Evolutionary conservation across 2,113 vertebrate genomes (phyloP), one percentile per base, ranked within the genome.

Genomic region (Furnarius figulus): DNA sequence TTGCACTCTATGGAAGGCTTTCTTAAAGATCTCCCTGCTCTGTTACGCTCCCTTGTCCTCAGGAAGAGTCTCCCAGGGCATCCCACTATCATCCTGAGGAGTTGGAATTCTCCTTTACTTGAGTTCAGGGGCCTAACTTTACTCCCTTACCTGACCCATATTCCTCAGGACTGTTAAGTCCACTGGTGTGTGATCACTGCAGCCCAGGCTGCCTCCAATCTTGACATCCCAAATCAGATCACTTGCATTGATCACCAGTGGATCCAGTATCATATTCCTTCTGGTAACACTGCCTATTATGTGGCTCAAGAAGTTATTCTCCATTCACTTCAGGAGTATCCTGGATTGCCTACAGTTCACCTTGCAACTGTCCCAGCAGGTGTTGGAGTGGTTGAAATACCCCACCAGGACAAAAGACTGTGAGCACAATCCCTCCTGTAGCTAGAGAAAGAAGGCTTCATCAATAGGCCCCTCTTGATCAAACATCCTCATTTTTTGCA

Each of bases 181-280:
- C n/a, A n/a, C 28, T 0, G 1, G 12, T 5, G 27, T 10, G 23
- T 6, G 47, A 24, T 46, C n/a, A 39, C 0, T 24, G 24, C 40
- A 71, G 47, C 47, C 46, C 19, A 16, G n/a, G 28, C 28, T 71
- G 56, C 40, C 66, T 28, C 39, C 47, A 21, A 0, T 10, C 39
- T 25, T 19, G 9, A 8, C 6, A 8, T 20, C 12, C n/a, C 40
- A 15, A 53, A 1, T 39, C 8, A 30, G 5, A 10, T 47, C 16
- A 3, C 24, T n/a, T 14, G 12, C 15, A 24, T 13, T 55, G 2
- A 4, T 55, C 40, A 62, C 30, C 35, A 13, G 21, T 12, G 39
- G 23, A 39, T n/a, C 23, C 53, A 74, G 31, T 9, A 35, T 6
- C 63, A 30, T 35, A 65, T 1, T 1, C 24, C 3, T 21, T 80